Base-by-base conservation (phyloP, 2,113 vertebrate species). In the Lampris megalopsis region DNA sequence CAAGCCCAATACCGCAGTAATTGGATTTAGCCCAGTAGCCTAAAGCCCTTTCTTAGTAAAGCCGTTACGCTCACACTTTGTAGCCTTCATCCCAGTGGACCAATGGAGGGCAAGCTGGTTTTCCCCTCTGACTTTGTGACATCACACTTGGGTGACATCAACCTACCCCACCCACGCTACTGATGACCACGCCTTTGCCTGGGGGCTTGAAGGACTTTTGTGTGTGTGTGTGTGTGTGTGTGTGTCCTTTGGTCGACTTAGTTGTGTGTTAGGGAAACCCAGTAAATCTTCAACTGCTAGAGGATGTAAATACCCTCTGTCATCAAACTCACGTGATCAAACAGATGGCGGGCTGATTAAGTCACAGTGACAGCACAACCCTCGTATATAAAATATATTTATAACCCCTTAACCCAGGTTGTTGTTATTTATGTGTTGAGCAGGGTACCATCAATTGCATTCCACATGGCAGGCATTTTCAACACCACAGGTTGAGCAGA, bases 21-120 rank as follows among this genome's bases (percentile, higher is more conserved):
- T 89, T 88, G 83, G 92, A 90, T 92, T 91, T 80, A 36, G 80
- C 60, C 79, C 70, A 69, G 77, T 73, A 69, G 79, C 61, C 73
- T 84, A 83, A 86, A 84, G 73, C 84, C 24, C 50, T 79, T 42
- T 52, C 49, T 40, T 53, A 35, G 70, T 75, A 80, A 91, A 87
- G 85, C 82, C 77, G 69, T 66, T 59, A 61, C 73, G 61, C 60
- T 83, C 66, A 77, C 77, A 77, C 79, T 6, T 45, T 63, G 24
- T 45, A 54, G 40, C 50, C 60, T 37, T 53, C 40, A 59, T 81
- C 64, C 66, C 72, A 11, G 68, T 50, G 50, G 57, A 60, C 65
- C 47, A 65, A 50, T 81, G 66, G 78, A 78, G 74, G 71, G 85
- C 76, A 72, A 77, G 53, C 52, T 60, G 13, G 54, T 67, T 49